Evolutionary conservation across 2,113 vertebrate genomes (phyloP).

Genomic region (Alexandromys fortis): DNA sequence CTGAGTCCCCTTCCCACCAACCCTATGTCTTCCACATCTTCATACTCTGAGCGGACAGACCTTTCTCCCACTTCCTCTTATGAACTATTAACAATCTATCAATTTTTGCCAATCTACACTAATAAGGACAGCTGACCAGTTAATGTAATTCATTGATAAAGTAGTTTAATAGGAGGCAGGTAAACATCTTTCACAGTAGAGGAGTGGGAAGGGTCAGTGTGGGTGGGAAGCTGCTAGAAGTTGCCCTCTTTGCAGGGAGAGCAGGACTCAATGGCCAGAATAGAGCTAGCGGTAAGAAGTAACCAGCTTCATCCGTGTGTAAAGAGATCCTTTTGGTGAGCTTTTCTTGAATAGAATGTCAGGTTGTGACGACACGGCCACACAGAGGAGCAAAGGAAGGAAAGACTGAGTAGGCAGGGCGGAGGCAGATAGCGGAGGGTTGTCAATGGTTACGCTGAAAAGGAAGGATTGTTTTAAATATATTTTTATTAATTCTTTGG

Average conservation of each 20-base stretch:
- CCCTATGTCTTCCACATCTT: not conserved
- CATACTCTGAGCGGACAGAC: not conserved
- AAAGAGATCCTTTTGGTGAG: not conserved
- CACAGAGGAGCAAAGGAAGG: not conserved
- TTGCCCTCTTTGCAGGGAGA: not conserved
- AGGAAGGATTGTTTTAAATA: not conserved
- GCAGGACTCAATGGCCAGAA: not conserved
- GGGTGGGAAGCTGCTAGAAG: not conserved
- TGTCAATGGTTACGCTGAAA: not conserved
- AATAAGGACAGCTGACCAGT: conserved; percentile 6
- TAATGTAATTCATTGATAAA: not conserved
- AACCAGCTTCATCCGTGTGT: not conserved
- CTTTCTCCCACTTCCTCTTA: not conserved
- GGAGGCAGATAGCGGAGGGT: not conserved
- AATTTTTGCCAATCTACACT: not conserved
- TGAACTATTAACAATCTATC: not conserved
- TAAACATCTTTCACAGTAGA: not conserved
- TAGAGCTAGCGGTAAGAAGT: not conserved
- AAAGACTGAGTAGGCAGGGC: not conserved
- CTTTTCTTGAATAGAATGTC: not conserved
- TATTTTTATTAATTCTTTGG: not conserved
- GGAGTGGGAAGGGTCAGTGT: not conserved
- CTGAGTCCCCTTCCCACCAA: not conserved
- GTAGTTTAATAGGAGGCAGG: not conserved
- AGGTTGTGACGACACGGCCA: not conserved